Evolutionary conservation across 2,888 invertebrate species (phyloP).

Genomic region (Diplazon laetatorius): DNA sequence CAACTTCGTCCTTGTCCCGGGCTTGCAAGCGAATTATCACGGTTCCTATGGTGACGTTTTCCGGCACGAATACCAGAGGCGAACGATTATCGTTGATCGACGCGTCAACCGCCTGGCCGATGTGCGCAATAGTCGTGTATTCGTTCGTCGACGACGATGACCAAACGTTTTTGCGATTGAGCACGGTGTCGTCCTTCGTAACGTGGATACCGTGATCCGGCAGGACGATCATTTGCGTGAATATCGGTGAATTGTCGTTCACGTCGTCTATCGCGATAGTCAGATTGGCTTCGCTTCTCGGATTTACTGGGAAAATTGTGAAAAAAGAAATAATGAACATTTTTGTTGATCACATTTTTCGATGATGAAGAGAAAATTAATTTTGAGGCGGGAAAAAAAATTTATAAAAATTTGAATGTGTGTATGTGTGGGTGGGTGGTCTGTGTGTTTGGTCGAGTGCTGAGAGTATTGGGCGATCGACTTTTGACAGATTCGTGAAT

Average conservation of each 20-base stretch:
- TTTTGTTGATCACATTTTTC: too few relatives aligned
- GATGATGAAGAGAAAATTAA: too few relatives aligned
- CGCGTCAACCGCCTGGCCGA: slow-evolving; percentile 52
- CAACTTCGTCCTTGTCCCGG: slow-evolving; percentile 86
- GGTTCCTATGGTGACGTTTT: slow-evolving; percentile 88
- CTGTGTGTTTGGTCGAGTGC: too few relatives aligned
- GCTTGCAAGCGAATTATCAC: slow-evolving; percentile 88
- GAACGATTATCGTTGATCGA: slow-evolving; percentile 76
- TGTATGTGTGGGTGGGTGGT: too few relatives aligned
- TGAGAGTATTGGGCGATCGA: too few relatives aligned
- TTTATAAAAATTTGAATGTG: too few relatives aligned
- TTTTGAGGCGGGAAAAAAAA: too few relatives aligned
- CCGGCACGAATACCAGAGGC: slow-evolving; percentile 88
- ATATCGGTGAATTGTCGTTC: slow-evolving; percentile 91
- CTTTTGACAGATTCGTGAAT: too few relatives aligned
- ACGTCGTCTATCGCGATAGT: slow-evolving; percentile 89
- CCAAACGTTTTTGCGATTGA: slow-evolving; percentile 74
- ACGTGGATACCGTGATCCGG: slow-evolving; percentile 88
- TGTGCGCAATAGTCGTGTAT: slow-evolving; percentile 34
- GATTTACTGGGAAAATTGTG: slow-evolving; percentile 86
- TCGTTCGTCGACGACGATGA: slow-evolving; percentile 10
- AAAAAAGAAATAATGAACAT: slow-evolving; percentile 60
- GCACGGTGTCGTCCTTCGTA: slow-evolving; percentile 83
- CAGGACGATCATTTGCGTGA: slow-evolving; percentile 88
- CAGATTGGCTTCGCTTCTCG: slow-evolving; percentile 89